Percentiles rank a stretch among this genome's conserved stretches.
These are phyloP conservation scores for Anniella stebbinsi DNA, from an alignment of 2,797 vertebrate species.

Conservation along the genomic window DNA sequence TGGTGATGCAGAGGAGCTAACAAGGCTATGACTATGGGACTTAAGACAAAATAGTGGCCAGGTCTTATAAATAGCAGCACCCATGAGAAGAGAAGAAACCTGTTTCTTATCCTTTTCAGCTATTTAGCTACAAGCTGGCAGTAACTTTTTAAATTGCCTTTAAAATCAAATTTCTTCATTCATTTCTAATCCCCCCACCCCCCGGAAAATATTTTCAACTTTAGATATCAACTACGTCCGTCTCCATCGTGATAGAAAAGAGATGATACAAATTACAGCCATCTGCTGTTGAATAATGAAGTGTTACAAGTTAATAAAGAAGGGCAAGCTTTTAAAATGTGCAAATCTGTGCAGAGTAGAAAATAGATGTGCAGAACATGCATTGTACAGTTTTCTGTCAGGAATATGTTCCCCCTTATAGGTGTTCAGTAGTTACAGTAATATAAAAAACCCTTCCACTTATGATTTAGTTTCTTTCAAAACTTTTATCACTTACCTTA, in stretches of 20 bases:
- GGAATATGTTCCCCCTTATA: slow-evolving; percentile 10
- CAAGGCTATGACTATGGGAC: background rate
- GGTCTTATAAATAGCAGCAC: background rate
- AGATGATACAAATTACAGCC: slow-evolving; percentile 21
- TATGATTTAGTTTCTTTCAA: background rate
- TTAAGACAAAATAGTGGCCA: background rate
- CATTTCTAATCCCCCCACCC: background rate
- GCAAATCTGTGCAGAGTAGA: slow-evolving; percentile 23
- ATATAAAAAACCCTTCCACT: background rate
- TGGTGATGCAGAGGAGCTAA: background rate
- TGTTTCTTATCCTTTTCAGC: too few species aligned
- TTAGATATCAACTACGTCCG: background rate
- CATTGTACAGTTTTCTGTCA: background rate
- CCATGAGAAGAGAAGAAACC: background rate
- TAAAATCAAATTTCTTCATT: background rate
- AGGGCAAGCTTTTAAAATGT: slow-evolving; percentile 32
- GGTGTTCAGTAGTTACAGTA: background rate
- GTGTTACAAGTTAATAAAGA: slow-evolving; percentile 37
- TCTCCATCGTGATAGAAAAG: background rate
- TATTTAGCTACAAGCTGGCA: background rate
- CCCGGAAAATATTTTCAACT: background rate
- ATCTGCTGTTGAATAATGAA: slow-evolving; percentile 43
- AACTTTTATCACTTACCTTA: background rate
- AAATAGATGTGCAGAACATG: slow-evolving; percentile 24
- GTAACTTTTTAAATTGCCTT: background rate